Evolutionary conservation across 2,113 vertebrate species (phyloP), one percentile per base, ranked within the genome.

Genomic region (Percina caprodes): DNA sequence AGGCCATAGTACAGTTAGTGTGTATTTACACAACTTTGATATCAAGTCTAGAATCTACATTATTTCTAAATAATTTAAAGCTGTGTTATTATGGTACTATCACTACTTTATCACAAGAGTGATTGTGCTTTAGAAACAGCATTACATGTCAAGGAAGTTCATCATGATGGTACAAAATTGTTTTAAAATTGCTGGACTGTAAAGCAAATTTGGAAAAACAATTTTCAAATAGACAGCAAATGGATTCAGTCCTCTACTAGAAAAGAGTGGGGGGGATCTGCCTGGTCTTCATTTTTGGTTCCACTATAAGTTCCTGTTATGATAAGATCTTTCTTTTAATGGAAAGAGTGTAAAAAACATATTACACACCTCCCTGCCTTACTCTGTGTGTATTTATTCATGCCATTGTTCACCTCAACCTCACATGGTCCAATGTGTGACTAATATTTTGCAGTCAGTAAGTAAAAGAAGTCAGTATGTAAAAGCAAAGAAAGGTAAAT

Each of bases 391-490:
- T 60, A 23, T 51, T 71, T 45, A 66, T 45, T 49, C 73, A 39
- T 67, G 39, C 49, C n/a, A 13, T 23, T 71, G 42, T 82, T 70
- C 74, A 46, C 12, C 49, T 73, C 12, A 61, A 51, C 26, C 26
- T 42, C 30, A 65, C 58, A 58, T 39, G 33, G 69, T 15, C 58
- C 16, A 75, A 3, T 13, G 16, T 56, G 39, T 58, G 39, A 46
- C 16, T 14, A 30, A 46, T 55, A 23, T 80, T 79, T 62, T 7
- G 49, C 18, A 30, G 33, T 14, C 35, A 45, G 19, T 3, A 9
- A 46, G n/a, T 35, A 59, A 79, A 78, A 72, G 30, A 23, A 51
- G 45, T 33, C 46, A 45, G 19, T 3, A 12, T 35, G n/a, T 35
- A 59, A 79, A 78, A 72, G 30, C 33, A 76, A 74, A 68, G 24